These are phyloP conservation scores for Phyllotreta cruciferae DNA, from an alignment of 2,888 invertebrate species.

Conservation along the genomic window DNA sequence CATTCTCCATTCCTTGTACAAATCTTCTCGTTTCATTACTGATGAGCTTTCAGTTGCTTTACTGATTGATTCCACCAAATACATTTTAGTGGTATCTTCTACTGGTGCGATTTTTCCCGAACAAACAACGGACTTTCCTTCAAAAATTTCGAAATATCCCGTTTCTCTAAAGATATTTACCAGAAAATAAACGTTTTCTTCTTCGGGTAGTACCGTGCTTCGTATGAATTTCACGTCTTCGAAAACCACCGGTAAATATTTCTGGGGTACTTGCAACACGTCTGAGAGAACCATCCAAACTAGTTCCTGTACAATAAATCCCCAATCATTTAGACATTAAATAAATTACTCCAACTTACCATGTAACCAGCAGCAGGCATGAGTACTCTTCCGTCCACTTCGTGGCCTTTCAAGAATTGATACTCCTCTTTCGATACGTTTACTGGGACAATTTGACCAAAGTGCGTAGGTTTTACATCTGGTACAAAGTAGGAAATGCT, in stretches of 20 bases:
- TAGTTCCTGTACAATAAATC: slow-evolving; percentile 50
- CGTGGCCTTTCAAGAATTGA: slow-evolving; percentile 37
- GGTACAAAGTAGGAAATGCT: slow-evolving; percentile 76
- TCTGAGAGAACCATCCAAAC: slow-evolving; percentile 65
- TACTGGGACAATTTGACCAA: slow-evolving; percentile 85
- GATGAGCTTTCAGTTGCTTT: neutral
- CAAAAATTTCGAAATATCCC: slow-evolving; percentile 55
- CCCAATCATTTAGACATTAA: no score
- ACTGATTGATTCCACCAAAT: slow-evolving; percentile 2
- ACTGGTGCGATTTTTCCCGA: slow-evolving; percentile 67
- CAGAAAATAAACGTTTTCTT: slow-evolving; percentile 49
- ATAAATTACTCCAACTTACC: no score
- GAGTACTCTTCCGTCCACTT: slow-evolving; percentile 44
- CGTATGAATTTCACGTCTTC: slow-evolving; percentile 66
- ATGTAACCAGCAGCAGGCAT: slow-evolving; percentile 69
- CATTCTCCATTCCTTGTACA: slow-evolving; percentile 62
- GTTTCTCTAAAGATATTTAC: slow-evolving; percentile 46
- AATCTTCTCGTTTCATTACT: slow-evolving; percentile 35
- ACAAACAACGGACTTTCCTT: slow-evolving; percentile 71
- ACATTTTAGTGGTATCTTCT: slow-evolving; percentile 57
- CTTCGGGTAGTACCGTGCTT: slow-evolving; percentile 63
- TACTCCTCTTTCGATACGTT: slow-evolving; percentile 50
- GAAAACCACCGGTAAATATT: slow-evolving; percentile 64
- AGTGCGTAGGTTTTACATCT: slow-evolving; percentile 62
- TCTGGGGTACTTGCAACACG: slow-evolving; percentile 52